A percentile compares a stretch with the other conserved stretches of the same genome.
phyloP scores from a whole-genome alignment of 1,140 invertebrate species.

The Dendroctonus valens region DNA sequence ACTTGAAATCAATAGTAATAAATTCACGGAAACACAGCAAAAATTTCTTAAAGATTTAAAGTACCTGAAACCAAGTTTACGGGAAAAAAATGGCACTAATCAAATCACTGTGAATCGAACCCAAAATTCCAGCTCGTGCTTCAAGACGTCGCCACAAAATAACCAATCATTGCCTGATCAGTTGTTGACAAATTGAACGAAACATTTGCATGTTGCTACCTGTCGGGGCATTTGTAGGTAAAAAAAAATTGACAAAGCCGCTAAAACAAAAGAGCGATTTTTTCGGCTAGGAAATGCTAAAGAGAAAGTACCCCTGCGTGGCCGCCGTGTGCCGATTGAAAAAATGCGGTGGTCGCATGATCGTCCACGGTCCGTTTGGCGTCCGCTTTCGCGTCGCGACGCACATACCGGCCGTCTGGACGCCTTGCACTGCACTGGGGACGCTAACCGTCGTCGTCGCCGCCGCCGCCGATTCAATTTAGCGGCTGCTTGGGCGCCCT shows the following conservation, averaged over 20 bases:
- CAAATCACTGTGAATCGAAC: no score
- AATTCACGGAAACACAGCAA: no score
- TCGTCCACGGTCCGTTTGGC: slow-evolving; percentile 41
- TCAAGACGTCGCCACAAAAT: no score
- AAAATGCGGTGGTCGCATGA: slow-evolving; percentile 28
- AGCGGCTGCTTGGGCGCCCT: slow-evolving; percentile 30
- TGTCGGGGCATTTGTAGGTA: slow-evolving; percentile 2
- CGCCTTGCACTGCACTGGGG: slow-evolving; percentile 47
- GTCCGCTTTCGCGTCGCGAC: slow-evolving; percentile 36
- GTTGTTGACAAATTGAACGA: background rate
- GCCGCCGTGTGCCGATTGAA: slow-evolving; percentile 22
- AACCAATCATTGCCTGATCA: no score
- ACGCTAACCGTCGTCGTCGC: slow-evolving; percentile 21
- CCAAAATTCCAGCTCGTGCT: no score
- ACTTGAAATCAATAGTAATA: no score
- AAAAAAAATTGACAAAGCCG: background rate
- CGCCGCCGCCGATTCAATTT: slow-evolving; percentile 32
- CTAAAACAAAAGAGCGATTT: background rate
- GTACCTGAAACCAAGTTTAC: no score
- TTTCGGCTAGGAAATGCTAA: background rate
- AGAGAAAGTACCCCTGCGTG: slow-evolving; percentile 9
- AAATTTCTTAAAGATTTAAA: no score
- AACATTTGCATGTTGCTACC: slow-evolving; percentile 21
- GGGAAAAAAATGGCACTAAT: no score
- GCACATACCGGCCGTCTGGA: slow-evolving; percentile 44